Base-by-base conservation (phyloP, 2,888 invertebrate genomes). In the Pristionchus arcanus region DNA sequence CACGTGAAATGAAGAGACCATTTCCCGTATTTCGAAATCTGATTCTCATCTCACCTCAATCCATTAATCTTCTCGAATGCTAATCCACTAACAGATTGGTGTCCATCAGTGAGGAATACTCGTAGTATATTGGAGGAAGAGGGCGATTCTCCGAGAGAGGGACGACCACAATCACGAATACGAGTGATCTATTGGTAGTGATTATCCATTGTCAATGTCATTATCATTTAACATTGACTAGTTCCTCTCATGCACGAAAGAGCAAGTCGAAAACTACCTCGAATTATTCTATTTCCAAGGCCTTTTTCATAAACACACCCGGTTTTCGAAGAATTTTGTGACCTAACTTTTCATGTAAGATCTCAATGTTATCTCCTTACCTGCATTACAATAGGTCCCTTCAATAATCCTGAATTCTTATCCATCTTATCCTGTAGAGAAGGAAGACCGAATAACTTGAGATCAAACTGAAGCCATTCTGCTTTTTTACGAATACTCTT, bases 31-130 rank as follows among this genome's bases (percentile, higher is more conserved):
- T 53, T 31, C 53, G 16, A 31, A 34, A 3, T 42, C 42, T 42
- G 42, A 42, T 42, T 42, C 42, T 42, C 31, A 28, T 13, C 74
- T 74, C 34, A 84, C 86, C 63, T 86, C 25, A 87, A n/a, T 68
- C 71, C 71, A 49, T 28, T 68, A 28, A 87, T 71, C 68, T 68
- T 87, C 42, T 87, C 71, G 5, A 87, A 13, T 13, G 71, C 71
- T 13, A 87, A 19, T 31, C 71, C 87, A 59, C 28, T 53, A 5
- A 87, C 34, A 3, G 87, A 71, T 71, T 87, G 87, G 71, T 92
- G 91, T 34, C 92, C 92, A 90, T 92, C 92, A 71, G 92, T 91
- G n/a, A 92, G 77, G 66, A 91, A 91, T 0, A 92, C 66, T 25
- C 91, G 91, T 68, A 90, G 89, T 28, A 92, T 86, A 15, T 89